Base-by-base conservation (phyloP, 2,888 invertebrate genomes). In the Drosophila colorata region DNA sequence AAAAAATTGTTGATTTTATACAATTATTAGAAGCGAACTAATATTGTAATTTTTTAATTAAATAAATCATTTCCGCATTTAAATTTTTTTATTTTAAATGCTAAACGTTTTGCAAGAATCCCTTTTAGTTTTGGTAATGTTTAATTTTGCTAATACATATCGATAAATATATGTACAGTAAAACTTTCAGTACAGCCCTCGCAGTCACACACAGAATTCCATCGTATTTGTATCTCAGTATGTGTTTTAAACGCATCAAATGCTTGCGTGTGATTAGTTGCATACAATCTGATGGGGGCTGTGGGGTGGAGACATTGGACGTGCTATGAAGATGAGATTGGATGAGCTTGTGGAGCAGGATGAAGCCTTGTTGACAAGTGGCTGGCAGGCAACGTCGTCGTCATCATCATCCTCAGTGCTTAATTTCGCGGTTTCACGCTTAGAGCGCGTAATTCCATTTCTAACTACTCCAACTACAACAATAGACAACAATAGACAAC, bases 231-330 rank as follows among this genome's bases (percentile, higher is more conserved):
- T 51, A 20, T 63, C 41, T 59, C 53, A 63, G 56, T 75, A 69
- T 78, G 83, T 83, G 87, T 71, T 80, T 82, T 82, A 82, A 82
- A 82, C 86, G 82, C 87, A 83, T 84, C 84, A 87, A 83, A 81
- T 83, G 84, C 83, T 83, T 86, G 82, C 87, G 81, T 83, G 87
- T 87, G 83, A 83, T 83, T 87, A 83, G 87, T 87, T 87, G 84
- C 87, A 82, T 82, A 82, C 83, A 80, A 83, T 73, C 86, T 82
- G 86, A 72, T 68, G 67, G 20, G 51, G 49, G 31, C 6, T 52
- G 44, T 18, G 58, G 47, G 47, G 8, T 58, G 11, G 60, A 8
- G 51, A 46, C 43, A 40, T 20, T 49, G 49, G 23, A 33, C 31
- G 43, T 40, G 7, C 43, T 46, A 48, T 68, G 63, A 61, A 69